Base-by-base conservation (phyloP, 2,797 vertebrate species). In the Melanotaenia pygmaea region DNA sequence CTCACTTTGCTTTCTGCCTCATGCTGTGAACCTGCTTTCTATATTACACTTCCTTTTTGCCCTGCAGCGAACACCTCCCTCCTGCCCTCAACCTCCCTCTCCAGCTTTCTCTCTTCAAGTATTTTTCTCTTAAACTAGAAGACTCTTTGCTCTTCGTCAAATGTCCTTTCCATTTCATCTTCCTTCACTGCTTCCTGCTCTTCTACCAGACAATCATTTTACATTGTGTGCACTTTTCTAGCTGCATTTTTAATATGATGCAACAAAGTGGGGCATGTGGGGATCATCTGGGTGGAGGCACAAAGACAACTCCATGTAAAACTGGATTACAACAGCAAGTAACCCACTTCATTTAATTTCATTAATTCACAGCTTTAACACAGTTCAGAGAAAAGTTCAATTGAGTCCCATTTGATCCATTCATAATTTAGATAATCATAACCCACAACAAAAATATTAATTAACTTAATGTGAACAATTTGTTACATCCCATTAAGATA, bases 21-120 rank as follows among this genome's bases (percentile, higher is more conserved):
- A 56, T 73, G 86, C 85, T 88, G 82, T 50, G 81, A 87, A 79
- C 75, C 78, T 65, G 76, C 83, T 76, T 81, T 72, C 81, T 80
- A 80, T 80, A 85, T 80, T 88, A 64, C 67, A 67, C 76, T 62
- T 72, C 72, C 65, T 75, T 62, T 67, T 64, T 68, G 65, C 78
- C 81, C 83, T 22, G 56, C 35, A 57, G 87, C 81, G 43, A 83
- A 86, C 72, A 75, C 77, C 82, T 75, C 74, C n/a, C 64, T 72
- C 72, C 34, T 61, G 56, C 74, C 57, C 32, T 43, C 72, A 59
- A 68, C 47, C 77, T 68, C 53, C 6, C 59, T 56, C 72, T 66
- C 63, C 16, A 40, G 47, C 47, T 38, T 28, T 80, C 47, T 58
- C 50, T 69, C 67, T 70, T 59, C 32, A n/a, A 22, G 40, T 61